Percentiles rank a stretch among this genome's conserved stretches.
Conservation (phyloP, 2,113 vertebrate genomes). For the Pelvicachromis taeniatus region DNA sequence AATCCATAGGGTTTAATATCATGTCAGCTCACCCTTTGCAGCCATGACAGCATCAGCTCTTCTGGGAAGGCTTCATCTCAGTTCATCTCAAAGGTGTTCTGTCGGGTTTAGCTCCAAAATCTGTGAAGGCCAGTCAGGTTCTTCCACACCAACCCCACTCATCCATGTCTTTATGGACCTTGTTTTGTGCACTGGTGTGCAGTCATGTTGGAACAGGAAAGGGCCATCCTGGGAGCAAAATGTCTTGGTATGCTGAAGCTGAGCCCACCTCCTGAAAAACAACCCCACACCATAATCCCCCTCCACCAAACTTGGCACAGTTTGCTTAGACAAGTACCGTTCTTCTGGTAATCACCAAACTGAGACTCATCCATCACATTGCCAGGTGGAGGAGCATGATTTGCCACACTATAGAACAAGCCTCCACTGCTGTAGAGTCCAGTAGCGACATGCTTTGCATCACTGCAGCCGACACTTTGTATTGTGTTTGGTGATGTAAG, state of each 20-base stretch:
- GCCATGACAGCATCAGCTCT: neutral
- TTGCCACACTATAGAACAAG: neutral
- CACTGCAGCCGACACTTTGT: neutral
- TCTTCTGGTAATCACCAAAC: neutral
- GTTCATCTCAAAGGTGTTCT: neutral
- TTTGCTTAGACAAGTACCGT: neutral
- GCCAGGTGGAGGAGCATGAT: neutral
- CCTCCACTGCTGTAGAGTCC: neutral
- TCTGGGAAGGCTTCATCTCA: neutral
- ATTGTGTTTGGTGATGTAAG: neutral
- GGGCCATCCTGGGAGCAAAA: neutral
- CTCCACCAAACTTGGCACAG: neutral
- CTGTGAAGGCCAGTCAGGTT: neutral
- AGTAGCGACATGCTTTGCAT: neutral
- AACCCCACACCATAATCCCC: neutral
- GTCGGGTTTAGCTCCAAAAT: neutral
- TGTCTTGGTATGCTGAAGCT: neutral
- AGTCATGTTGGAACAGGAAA: neutral
- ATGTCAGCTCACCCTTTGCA: neutral
- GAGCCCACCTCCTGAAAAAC: neutral
- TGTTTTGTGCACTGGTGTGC: neutral
- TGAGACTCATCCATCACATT: neutral
- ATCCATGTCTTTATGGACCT: neutral
- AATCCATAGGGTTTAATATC: neutral
- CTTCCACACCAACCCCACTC: neutral